phyloP scores from a whole-genome alignment of 1,140 invertebrate species.

The Adelges cooleyi region DNA sequence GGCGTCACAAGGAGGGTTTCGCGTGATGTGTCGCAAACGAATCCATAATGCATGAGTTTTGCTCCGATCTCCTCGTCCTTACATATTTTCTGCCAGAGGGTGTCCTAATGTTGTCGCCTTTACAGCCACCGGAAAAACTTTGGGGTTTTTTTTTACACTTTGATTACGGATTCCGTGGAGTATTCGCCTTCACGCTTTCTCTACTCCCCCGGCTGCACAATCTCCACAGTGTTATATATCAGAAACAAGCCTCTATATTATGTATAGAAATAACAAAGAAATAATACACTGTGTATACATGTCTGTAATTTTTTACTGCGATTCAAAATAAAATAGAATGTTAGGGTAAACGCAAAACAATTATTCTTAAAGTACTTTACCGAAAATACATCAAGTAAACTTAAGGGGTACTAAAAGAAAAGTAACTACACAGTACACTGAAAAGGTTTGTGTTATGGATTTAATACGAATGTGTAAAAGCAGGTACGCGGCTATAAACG shows the following conservation, averaged over 20 bases:
- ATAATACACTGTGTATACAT: background rate
- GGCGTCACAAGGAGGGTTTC: background rate
- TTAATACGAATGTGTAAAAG: no score
- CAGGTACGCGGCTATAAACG: background rate
- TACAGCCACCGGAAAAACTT: slow-evolving; percentile 20
- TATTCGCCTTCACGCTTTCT: background rate
- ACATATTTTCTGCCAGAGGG: background rate
- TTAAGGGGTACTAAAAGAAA: no score
- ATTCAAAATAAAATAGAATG: no score
- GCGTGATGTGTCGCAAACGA: slow-evolving; percentile 10
- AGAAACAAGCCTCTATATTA: no score
- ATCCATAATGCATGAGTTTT: slow-evolving; percentile 27
- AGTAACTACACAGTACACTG: no score
- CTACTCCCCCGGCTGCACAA: background rate
- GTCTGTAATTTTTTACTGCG: no score
- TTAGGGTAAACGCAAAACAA: no score
- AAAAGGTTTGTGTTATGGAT: no score
- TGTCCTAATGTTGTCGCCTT: slow-evolving; percentile 15
- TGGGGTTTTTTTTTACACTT: slow-evolving; percentile 23
- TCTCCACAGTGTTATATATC: no score
- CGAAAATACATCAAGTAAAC: no score
- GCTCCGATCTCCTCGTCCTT: background rate
- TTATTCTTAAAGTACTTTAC: no score
- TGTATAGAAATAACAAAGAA: background rate
- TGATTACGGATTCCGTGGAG: slow-evolving; percentile 21